Conservation (phyloP, 2,113 vertebrate genomes). For the Blennius ocellaris region DNA sequence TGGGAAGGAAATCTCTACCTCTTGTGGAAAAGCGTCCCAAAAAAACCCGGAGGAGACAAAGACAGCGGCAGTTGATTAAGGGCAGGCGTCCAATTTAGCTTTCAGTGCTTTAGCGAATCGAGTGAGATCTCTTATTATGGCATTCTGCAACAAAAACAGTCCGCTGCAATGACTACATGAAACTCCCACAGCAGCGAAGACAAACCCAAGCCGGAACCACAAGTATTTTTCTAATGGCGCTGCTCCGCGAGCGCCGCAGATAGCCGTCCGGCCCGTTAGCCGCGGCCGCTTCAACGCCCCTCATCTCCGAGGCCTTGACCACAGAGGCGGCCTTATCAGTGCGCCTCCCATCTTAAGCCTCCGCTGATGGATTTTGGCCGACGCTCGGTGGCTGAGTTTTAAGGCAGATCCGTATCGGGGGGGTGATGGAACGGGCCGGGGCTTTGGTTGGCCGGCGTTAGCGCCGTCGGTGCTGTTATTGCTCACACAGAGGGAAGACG, state of each 20-base stretch:
- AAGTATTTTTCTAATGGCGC: conserved; percentile 49
- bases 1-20: no score
- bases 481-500: conserved; percentile 40
- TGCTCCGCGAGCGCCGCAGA: conserved; percentile 27
- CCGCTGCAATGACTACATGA: conserved; percentile 18
- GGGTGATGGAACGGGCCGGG: conserved; percentile 64
- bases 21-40: conserved; percentile 17
- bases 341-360: conserved; percentile 59
- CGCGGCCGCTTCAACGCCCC: conserved; percentile 29
- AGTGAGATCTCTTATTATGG: conserved; percentile 18
- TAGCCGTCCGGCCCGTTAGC: conserved; percentile 36
- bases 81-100: conserved; percentile 55
- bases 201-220: conserved; percentile 32
- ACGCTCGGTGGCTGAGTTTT: conserved; percentile 46
- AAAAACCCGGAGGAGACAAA: conserved; percentile 26
- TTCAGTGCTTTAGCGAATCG: conserved; percentile 30
- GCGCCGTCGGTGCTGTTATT: conserved; percentile 57
- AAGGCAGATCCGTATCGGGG: conserved; percentile 75
- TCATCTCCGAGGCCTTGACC: conserved; percentile 54
- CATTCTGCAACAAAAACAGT: conserved; percentile 23
- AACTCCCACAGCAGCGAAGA: conserved; percentile 28
- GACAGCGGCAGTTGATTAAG: conserved; percentile 19
- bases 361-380: conserved; percentile 69
- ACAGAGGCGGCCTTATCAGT: conserved; percentile 70
- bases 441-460: conserved; percentile 58